Evolutionary conservation across 2,113 vertebrate genomes (phyloP), one percentile per base, ranked within the genome.

Genomic region (Ictalurus furcatus): DNA sequence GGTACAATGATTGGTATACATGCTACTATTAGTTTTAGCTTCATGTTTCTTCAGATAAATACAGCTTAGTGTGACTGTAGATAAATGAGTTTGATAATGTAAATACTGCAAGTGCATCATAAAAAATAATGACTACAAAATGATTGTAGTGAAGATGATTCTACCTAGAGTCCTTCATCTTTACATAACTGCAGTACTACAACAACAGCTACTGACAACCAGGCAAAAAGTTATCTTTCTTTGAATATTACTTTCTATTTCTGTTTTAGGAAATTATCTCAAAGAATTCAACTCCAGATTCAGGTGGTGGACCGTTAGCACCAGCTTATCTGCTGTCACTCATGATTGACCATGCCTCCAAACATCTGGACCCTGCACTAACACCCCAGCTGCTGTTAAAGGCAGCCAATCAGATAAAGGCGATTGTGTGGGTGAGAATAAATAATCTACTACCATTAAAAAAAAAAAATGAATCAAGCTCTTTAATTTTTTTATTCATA

Each of bases 311-410:
- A 2, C 94, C 96, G 40, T 93, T 98, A 84, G 96, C 97, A 52
- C 97, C 97, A 0, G 97, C 97, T 52, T 97, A 96, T 87, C 96
- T 98, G 90, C 95, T 98, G 84, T 97, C 97, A 76, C 94, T 98
- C 90, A 97, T 97, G 93, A 97, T 98, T 90, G 97, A 98, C 91
- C 96, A 98, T 37, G 96, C 97, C 0, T 96, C 97, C 83, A 96
- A 96, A 90, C 96, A 96, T 90, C 94, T 98, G 90, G 97, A 97
- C 88, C 96, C 97, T 40, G 95, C 96, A 80, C 96, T 98, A 90
- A 96, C 96, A 74, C 97, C 97, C 2, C 96, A 96, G 79, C 94
- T 98, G 82, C 92, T 98, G 84, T 95, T 97, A 67, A 97, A 96
- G 90, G 96, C 97, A 65, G 97, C 97, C 90, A 96, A 96, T 89